phyloP scores from a whole-genome alignment of 2,113 vertebrate genomes.

The Bothrops jararaca region DNA sequence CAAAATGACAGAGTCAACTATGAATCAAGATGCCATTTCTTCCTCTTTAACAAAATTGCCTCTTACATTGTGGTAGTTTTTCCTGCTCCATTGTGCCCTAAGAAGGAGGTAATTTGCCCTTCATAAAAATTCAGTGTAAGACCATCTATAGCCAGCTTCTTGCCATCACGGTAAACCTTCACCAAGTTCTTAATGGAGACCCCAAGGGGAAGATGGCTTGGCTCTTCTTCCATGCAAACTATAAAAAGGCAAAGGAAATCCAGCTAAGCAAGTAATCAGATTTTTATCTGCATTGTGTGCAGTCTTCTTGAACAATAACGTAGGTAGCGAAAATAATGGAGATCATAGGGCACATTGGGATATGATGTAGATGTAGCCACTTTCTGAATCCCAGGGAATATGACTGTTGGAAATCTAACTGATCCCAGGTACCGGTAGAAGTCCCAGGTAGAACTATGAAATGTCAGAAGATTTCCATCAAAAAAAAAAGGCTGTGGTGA shows the following conservation, averaged over 20 bases:
- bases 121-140: constrained; percentile 94
- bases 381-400: neutral
- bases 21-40: neutral
- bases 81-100: constrained; percentile 96
- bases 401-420: neutral
- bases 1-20: neutral
- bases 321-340: neutral
- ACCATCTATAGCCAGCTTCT: constrained; percentile 92
- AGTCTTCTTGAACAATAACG: neutral
- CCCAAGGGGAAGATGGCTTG: constrained; percentile 83
- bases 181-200: constrained; percentile 94
- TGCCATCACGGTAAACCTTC: constrained; percentile 92
- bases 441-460: neutral
- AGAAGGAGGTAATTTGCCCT: constrained; percentile 95
- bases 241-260: constrained; percentile 21
- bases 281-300: constrained; percentile 20
- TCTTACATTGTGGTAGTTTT: constrained; percentile 98
- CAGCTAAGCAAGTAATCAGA: neutral
- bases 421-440: neutral
- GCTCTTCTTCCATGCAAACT: constrained; percentile 95
- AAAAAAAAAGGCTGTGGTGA: neutral
- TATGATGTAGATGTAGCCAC: neutral
- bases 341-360: neutral
- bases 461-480: neutral
- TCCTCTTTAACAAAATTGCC: neutral